Conservation (phyloP, 2,797 vertebrate species). For the Rhabdomys pumilio region DNA sequence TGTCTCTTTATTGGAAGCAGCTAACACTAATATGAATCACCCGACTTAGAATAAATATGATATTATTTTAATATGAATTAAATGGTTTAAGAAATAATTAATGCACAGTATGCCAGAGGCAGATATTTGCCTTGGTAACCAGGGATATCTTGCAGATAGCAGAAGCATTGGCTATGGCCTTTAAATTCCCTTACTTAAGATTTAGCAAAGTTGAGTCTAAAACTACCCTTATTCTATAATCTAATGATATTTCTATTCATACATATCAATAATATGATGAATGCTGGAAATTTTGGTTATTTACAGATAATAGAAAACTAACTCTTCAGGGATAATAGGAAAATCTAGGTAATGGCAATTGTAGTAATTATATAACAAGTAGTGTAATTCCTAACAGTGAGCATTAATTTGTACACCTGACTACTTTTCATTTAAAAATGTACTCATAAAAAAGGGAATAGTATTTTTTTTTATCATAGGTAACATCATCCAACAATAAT, state of each 20-base stretch:
- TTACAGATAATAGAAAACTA: neutral
- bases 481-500: neutral
- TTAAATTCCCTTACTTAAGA: neutral
- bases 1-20: neutral
- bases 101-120: neutral
- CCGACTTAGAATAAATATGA: neutral
- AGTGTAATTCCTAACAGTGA: neutral
- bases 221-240: neutral
- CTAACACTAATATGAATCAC: neutral
- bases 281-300: neutral
- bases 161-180: neutral
- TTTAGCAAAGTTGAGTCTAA: neutral
- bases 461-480: neutral
- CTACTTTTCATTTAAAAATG: conserved; percentile 52
- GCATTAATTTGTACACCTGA: neutral
- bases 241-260: neutral
- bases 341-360: neutral
- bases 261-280: neutral
- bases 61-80: neutral
- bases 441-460: conserved; percentile 23
- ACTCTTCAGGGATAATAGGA: neutral
- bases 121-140: neutral
- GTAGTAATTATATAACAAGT: neutral
- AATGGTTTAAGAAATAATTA: neutral
- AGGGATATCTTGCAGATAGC: neutral